phyloP scores from a whole-genome alignment of 2,113 vertebrate genomes.

The Ctenodactylus gundi region DNA sequence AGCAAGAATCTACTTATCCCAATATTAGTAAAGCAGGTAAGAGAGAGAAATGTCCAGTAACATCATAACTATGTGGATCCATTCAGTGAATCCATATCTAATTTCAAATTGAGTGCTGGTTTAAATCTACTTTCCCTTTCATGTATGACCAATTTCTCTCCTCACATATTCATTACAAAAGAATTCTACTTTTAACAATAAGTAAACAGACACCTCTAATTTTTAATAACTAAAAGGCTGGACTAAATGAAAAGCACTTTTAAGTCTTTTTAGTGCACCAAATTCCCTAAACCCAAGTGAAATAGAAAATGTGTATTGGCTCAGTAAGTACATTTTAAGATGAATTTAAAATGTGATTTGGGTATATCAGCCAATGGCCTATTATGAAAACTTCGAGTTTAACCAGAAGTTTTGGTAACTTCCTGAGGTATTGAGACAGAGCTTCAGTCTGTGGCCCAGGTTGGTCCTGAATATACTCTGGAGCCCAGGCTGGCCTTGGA shows the following conservation, averaged over 20 bases:
- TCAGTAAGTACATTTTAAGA: not conserved
- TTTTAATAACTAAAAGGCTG: not conserved
- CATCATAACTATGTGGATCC: not conserved
- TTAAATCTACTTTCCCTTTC: not conserved
- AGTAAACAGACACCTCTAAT: not conserved
- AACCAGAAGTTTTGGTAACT: not conserved
- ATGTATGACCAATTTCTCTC: not conserved
- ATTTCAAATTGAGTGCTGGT: not conserved
- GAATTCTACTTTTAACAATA: not conserved
- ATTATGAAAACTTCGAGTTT: not conserved
- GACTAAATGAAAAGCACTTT: not conserved
- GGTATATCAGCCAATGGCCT: not conserved
- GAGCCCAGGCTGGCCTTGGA: too few species aligned
- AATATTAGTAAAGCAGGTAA: not conserved
- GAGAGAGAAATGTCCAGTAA: not conserved
- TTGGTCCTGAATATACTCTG: too few species aligned
- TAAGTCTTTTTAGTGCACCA: not conserved
- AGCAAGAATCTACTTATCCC: not conserved
- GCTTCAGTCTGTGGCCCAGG: too few species aligned
- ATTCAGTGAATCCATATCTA: not conserved
- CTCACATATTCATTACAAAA: not conserved
- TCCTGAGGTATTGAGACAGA: too few species aligned
- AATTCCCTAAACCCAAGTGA: not conserved
- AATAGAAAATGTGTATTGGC: not conserved
- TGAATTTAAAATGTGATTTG: not conserved